phyloP scores from a whole-genome alignment of 2,888 invertebrate species.

The Pristionchus maxplancki region DNA sequence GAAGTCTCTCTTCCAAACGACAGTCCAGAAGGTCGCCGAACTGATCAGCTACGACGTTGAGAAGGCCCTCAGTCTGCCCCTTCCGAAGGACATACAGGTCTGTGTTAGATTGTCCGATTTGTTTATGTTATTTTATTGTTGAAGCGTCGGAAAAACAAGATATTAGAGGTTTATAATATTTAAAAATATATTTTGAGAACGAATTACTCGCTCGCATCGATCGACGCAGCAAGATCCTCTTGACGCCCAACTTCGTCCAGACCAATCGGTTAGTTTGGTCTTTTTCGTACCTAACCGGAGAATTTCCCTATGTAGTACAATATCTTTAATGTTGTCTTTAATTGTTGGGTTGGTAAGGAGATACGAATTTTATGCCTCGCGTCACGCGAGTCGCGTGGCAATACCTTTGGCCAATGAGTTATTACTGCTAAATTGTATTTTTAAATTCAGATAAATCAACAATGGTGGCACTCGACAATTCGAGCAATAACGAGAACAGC shows the following conservation, averaged over 20 bases:
- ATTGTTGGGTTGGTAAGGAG: too few species aligned
- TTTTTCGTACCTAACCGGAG: too few species aligned
- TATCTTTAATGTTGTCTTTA: too few species aligned
- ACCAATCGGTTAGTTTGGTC: neutral
- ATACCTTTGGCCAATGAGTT: neutral
- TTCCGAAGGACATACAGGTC: neutral
- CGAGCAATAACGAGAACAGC: neutral
- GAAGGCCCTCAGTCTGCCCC: neutral
- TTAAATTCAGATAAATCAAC: conserved; percentile 2
- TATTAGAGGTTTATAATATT: too few species aligned
- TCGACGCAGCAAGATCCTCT: neutral
- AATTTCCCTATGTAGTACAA: too few species aligned
- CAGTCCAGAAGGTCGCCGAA: neutral
- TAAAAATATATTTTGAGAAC: neutral
- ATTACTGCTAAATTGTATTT: neutral
- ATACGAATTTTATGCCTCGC: neutral
- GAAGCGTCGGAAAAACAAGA: too few species aligned
- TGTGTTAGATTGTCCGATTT: too few species aligned
- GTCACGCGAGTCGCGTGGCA: too few species aligned
- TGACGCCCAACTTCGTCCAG: neutral
- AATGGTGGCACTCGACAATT: conserved; percentile 32
- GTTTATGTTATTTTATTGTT: too few species aligned
- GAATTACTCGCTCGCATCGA: neutral
- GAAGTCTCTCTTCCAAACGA: neutral
- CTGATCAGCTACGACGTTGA: neutral